These are phyloP conservation scores for Typhlichthys eigenmanni DNA, from an alignment of 2,797 vertebrate species.

Conservation along the genomic window DNA sequence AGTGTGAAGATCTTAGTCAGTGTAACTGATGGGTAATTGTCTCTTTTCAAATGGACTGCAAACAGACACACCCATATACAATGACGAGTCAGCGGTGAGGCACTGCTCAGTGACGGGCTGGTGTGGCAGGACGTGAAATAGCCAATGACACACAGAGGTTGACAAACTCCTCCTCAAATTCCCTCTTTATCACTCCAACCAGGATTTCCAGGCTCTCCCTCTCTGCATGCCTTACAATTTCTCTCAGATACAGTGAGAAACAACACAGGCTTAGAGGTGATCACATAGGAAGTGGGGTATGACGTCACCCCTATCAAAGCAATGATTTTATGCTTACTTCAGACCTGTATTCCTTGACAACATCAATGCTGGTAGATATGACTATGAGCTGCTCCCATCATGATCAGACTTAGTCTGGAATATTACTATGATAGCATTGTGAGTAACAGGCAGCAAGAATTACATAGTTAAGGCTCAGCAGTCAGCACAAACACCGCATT, in stretches of 20 bases:
- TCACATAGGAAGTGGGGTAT: constrained; percentile 27
- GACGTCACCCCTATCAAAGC: constrained; percentile 29
- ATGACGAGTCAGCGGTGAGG: constrained; percentile 43
- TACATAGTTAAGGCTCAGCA: neutral
- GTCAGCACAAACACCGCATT: neutral
- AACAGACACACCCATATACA: constrained; percentile 11
- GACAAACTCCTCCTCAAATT: constrained; percentile 25
- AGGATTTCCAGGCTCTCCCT: neutral
- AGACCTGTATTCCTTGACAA: no score
- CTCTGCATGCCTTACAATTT: constrained; percentile 10
- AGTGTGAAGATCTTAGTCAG: constrained; percentile 25
- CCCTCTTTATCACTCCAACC: neutral
- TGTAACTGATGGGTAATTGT: constrained; percentile 24
- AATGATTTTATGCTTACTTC: no score
- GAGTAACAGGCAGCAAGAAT: constrained; percentile 4
- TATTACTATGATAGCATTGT: neutral
- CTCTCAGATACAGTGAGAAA: neutral
- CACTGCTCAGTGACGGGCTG: constrained; percentile 46
- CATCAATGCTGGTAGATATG: neutral
- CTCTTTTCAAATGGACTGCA: constrained; percentile 28
- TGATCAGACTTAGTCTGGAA: neutral
- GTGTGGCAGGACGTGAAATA: constrained; percentile 62
- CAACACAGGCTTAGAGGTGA: constrained; percentile 10
- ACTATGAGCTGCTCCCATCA: constrained; percentile 6
- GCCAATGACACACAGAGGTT: constrained; percentile 52